Evolutionary conservation across 1,140 invertebrate species (phyloP), one percentile per base, ranked within the genome.

Genomic region (Atopsyche davidsoni): DNA sequence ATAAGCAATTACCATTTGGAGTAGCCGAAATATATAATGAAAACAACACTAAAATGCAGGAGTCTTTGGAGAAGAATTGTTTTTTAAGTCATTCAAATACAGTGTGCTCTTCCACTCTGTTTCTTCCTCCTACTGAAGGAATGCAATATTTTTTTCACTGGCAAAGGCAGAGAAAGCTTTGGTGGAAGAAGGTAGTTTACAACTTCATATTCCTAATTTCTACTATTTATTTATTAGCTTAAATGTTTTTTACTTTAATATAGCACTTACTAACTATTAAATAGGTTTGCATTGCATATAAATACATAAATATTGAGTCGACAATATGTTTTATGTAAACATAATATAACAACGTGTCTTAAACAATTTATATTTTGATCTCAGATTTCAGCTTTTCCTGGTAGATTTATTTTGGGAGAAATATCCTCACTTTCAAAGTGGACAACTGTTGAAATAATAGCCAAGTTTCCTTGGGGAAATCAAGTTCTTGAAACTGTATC

Each of bases 111-210:
- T 35, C 46, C 32, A 59, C 47, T 28, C 46, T 65, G 54, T 75
- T 71, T 60, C 44, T 67, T 21, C 14, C 60, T 23, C 62, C 65
- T 7, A 54, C 64, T 31, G 66, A 75, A 59, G 58, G 69, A 13
- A 73, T 69, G 62, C 75, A 75, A 53, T 75, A 78, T 62, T 84
- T 82, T 62, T 77, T 83, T 59, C 77, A 81, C 43, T 80, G 81
- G 67, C 85, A 87, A 60, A 75, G 82, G 53, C 79, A 86, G 60
- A 76, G 85, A 47, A 86, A 85, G 64, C 79, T 83, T 51, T 90
- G 86, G 86, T 90, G 86, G 86, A 80, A 82, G 61, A 83, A 80
- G 65, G 76, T 75, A 73, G 78, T 57, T 60, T 59, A 46, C 55
- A 13, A 9, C 7, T 36, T 36, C 6, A 13, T 7, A 9, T 17